Base-by-base conservation (phyloP, 2,888 invertebrate species). In the Mythimna lalbum region DNA sequence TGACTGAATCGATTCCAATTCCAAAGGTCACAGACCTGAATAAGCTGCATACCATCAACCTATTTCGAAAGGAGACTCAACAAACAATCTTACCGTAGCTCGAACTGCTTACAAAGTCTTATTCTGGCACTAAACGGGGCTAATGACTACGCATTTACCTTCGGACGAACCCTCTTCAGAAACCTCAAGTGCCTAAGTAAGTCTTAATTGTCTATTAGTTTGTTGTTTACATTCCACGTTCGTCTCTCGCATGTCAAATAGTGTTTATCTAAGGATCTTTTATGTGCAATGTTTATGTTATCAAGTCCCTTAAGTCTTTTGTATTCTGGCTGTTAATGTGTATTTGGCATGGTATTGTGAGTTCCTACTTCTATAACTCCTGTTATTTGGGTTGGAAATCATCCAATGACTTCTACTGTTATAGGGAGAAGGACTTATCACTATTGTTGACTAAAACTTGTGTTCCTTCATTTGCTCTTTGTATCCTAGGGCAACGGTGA, bases 91-190 rank as follows among this genome's bases (percentile, higher is more conserved):
- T 72, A 78, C 65, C 65, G 82, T 81, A 73, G 82, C 79, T 65
- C 63, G 60, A 82, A 73, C 79, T 82, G 79, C 63, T 80, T 80
- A 75, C 76, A 82, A 82, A 80, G 80, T 80, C 82, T 71, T 80
- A 80, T 82, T 82, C 82, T 80, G 60, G 63, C 63, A 67, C 64
- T 61, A 68, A 82, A 79, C 80, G 80, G 67, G 80, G 80, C 82
- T 80, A 80, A 82, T 80, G 80, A 75, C 78, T 78, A 49, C 73
- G 62, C 79, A 79, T 79, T 79, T 79, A 81, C 78, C 78, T 81
- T 79, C 79, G 63, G 52, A 62, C 64, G 27, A 59, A 63, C 67
- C 73, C 64, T 81, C 79, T 79, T 81, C 79, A 56, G 78, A 79
- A 79, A 81, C 78, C 52, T 73, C 73, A 79, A 79, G 73, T 65